Conservation (phyloP, 2,797 vertebrate genomes). For the Phaenicophaeus curvirostris region DNA sequence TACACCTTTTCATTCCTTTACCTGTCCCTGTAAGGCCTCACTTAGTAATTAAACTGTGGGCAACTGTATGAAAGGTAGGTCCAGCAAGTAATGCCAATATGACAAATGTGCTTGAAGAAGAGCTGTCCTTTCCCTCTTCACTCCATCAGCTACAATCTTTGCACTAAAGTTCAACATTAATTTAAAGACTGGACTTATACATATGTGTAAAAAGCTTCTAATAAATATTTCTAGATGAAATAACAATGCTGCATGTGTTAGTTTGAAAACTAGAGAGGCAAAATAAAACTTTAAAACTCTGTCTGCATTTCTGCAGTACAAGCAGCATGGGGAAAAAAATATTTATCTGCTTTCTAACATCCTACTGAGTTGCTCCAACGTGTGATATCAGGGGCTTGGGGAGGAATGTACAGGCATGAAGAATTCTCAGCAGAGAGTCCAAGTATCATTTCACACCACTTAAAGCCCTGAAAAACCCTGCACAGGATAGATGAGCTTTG, state of each 20-base stretch:
- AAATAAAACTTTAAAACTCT: conserved; percentile 20
- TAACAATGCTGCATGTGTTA: background rate
- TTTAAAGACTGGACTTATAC: background rate
- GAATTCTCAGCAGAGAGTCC: background rate
- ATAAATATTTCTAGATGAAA: conserved; percentile 19
- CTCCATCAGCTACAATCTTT: background rate
- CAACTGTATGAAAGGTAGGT: background rate
- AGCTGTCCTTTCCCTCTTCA: background rate
- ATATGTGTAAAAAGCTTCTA: background rate
- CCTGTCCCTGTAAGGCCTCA: background rate
- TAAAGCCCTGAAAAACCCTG: background rate
- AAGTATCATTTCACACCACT: conserved; percentile 3
- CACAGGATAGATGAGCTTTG: background rate
- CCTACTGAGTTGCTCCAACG: background rate
- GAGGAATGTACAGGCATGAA: background rate
- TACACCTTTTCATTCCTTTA: background rate
- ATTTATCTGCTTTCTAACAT: conserved; percentile 9
- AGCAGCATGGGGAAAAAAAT: background rate
- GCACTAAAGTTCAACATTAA: background rate
- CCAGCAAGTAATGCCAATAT: background rate
- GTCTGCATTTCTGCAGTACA: background rate
- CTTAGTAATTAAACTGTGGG: background rate
- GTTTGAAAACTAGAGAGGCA: background rate
- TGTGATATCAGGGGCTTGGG: background rate
- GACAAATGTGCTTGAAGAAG: background rate